Evolutionary conservation across 2,797 vertebrate genomes (phyloP).

Genomic region (Vultur gryphus): DNA sequence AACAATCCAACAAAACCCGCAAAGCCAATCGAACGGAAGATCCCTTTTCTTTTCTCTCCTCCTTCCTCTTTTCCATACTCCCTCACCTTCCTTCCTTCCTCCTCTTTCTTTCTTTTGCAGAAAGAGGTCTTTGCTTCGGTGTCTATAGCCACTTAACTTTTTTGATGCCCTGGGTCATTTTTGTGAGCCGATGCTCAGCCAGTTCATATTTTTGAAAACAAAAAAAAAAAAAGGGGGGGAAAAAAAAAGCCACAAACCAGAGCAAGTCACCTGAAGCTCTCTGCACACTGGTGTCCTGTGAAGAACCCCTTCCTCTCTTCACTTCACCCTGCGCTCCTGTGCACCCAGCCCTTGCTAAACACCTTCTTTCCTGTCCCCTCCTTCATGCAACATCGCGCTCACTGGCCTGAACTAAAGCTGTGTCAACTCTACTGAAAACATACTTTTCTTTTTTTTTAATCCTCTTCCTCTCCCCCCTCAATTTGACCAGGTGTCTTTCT

Average conservation of each 20-base stretch:
- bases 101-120: slow-evolving; percentile 61
- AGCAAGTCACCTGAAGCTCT: slow-evolving; percentile 55
- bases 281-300: slow-evolving; percentile 57
- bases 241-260: neutral
- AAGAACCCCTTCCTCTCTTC: neutral
- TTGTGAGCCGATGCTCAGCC: slow-evolving; percentile 48
- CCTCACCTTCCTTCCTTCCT: slow-evolving; percentile 51
- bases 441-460: neutral
- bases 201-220: slow-evolving; percentile 59
- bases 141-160: slow-evolving; percentile 68
- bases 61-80: slow-evolving; percentile 57
- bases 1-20: slow-evolving; percentile 14
- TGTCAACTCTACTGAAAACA: slow-evolving; percentile 55
- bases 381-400: neutral
- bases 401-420: slow-evolving; percentile 43
- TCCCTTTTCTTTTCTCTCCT: slow-evolving; percentile 65
- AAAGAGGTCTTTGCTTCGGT: slow-evolving; percentile 71
- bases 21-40: slow-evolving; percentile 41
- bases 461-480: slow-evolving; percentile 28
- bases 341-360: neutral
- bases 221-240: neutral
- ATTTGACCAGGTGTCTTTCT: slow-evolving; percentile 49
- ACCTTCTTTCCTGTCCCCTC: neutral
- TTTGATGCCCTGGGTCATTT: slow-evolving; percentile 67
- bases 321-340: neutral